Percentiles rank a stretch among this genome's conserved stretches.
Conservation (phyloP, 2,888 invertebrate species). For the Catocala fraxini region DNA sequence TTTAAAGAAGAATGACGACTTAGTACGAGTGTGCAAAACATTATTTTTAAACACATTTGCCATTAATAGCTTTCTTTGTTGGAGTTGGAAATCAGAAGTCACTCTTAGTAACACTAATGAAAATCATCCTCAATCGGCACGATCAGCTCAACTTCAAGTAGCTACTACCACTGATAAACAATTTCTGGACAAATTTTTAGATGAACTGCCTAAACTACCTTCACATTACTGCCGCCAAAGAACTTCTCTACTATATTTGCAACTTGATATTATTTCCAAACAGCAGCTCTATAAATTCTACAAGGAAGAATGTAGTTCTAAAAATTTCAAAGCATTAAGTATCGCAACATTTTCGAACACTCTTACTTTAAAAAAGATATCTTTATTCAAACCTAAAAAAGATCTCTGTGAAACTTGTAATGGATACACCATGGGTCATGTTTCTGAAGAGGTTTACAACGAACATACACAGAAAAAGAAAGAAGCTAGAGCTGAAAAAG, state of each 20-base stretch:
- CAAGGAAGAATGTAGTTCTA: slow-evolving; percentile 15
- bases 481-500: slow-evolving; percentile 9
- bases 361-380: neutral
- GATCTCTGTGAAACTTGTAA: neutral
- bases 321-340: slow-evolving; percentile 2
- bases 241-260: slow-evolving; percentile 17
- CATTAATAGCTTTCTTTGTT: neutral
- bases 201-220: slow-evolving; percentile 13
- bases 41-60: slow-evolving; percentile 9
- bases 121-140: neutral
- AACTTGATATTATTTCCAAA: slow-evolving; percentile 21
- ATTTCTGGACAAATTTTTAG: slow-evolving; percentile 6
- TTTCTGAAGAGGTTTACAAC: neutral
- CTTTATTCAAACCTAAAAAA: neutral
- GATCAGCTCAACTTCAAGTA: neutral
- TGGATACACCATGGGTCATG: neutral
- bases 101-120: neutral
- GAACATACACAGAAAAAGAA: no score
- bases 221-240: neutral
- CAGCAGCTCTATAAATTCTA: slow-evolving; percentile 21
- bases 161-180: neutral
- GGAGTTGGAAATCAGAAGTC: neutral
- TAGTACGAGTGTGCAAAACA: slow-evolving; percentile 17
- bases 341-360: neutral
- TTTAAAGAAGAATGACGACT: slow-evolving; percentile 12